phyloP scores from a whole-genome alignment of 2,888 invertebrate species.

The Cheilosia grossa region DNA sequence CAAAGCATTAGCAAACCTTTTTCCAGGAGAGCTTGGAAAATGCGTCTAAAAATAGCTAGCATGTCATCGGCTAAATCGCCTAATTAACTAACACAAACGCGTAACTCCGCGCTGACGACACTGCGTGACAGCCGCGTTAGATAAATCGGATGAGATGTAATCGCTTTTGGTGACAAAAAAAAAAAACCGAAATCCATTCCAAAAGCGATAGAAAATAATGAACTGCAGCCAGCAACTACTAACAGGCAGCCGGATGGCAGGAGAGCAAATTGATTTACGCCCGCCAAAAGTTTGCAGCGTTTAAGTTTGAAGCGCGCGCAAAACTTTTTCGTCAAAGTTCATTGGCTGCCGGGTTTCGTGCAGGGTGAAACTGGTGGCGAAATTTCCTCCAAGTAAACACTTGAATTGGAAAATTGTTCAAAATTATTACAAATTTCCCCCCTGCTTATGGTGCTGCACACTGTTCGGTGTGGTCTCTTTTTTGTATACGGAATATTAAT shows the following conservation, averaged over 20 bases:
- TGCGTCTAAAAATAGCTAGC: constrained; percentile 8
- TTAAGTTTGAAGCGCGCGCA: constrained; percentile 28
- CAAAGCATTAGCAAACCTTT: constrained; percentile 27
- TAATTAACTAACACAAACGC: constrained; percentile 24
- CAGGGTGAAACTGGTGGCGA: not conserved
- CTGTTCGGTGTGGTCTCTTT: constrained; percentile 8
- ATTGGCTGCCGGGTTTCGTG: not conserved
- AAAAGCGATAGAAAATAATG: constrained; percentile 18
- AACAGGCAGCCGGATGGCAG: constrained; percentile 7
- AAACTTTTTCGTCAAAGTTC: constrained; percentile 34
- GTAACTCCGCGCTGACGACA: not conserved
- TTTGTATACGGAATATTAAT: constrained; percentile 34
- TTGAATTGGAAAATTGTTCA: constrained; percentile 29
- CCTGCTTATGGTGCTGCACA: not conserved
- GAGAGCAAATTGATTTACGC: constrained; percentile 48
- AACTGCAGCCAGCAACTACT: constrained; percentile 28
- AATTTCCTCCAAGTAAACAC: constrained; percentile 2
- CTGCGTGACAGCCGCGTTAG: constrained; percentile 1
- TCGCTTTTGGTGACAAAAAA: constrained; percentile 5
- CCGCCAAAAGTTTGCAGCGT: constrained; percentile 17
- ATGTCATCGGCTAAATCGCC: constrained; percentile 19
- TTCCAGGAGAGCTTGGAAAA: not conserved
- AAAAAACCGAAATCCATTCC: constrained; percentile 4
- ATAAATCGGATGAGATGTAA: constrained; percentile 11
- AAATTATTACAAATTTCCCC: constrained; percentile 47